These are phyloP conservation scores for Drosophila siamana DNA, from an alignment of 2,888 invertebrate species.

Conservation along the genomic window DNA sequence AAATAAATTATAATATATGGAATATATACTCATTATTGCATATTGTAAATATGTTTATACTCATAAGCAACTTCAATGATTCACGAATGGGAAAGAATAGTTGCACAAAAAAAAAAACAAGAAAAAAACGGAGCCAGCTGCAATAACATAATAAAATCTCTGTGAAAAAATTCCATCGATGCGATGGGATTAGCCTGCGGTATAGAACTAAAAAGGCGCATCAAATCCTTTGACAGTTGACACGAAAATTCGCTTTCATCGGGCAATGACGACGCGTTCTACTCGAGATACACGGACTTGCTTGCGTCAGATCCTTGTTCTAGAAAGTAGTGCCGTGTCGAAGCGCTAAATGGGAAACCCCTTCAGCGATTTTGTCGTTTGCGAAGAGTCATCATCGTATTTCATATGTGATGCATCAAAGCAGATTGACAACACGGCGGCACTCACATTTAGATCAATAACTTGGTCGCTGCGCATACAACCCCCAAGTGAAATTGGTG, in stretches of 20 bases:
- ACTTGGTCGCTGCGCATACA: conserved; percentile 44
- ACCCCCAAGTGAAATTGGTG: conserved; percentile 65
- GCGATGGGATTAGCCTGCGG: conserved; percentile 1
- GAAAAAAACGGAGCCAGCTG: too few relatives aligned
- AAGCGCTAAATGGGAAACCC: conserved; percentile 34
- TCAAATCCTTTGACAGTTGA: conserved; percentile 78
- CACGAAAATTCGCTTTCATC: conserved; percentile 77
- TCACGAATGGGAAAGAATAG: too few relatives aligned
- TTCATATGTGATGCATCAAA: conserved; percentile 76
- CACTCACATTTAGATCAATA: conserved; percentile 72
- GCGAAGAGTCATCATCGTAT: conserved; percentile 37
- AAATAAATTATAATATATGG: too few relatives aligned
- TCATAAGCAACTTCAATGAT: too few relatives aligned
- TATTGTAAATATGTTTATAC: too few relatives aligned
- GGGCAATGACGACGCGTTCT: conserved; percentile 28
- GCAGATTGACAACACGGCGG: conserved; percentile 70
- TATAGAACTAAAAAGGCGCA: conserved; percentile 34
- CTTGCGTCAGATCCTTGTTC: conserved; percentile 1
- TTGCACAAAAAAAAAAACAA: too few relatives aligned
- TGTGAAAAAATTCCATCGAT: background rate
- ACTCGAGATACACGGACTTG: conserved; percentile 1
- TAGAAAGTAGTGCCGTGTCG: conserved; percentile 34
- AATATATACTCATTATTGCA: too few relatives aligned
- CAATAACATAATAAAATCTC: background rate
- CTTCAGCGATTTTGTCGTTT: conserved; percentile 41